Evolutionary conservation across 2,797 vertebrate species (phyloP), one percentile per base, ranked within the genome.

Genomic region (Macrochelys suwanniensis): DNA sequence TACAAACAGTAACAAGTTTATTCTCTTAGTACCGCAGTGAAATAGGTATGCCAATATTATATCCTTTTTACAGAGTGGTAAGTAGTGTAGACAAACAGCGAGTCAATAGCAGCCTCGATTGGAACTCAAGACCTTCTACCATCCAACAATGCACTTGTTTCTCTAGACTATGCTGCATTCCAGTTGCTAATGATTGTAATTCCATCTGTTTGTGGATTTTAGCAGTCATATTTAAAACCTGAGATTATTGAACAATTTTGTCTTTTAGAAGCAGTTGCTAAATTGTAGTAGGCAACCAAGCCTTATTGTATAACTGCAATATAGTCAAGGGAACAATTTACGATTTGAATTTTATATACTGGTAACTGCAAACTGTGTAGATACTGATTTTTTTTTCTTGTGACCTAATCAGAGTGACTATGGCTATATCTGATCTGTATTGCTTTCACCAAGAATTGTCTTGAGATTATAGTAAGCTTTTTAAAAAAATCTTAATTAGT

Each of bases 401-500:
- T 71, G 68, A 71, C 68, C 21, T 71, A 71, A 71, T 71, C 68
- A 42, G 21, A 71, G 68, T 97, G 94, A 95, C 93, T 95, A 88
- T 97, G 96, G 96, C 95, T 96, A 96, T 97, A 97, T 97, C 94
- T 95, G 95, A 92, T 97, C 84, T 4, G 88, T 95, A 95, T 79
- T 89, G 91, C 92, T 94, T 94, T 97, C 92, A 87, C 95, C 86
- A 96, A 74, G 92, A 96, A 97, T 94, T 95, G 49, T 93, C 95
- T 96, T 91, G 96, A 92, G 97, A 95, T 49, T 37, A 28, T 84
- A 89, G 71, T 80, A 89, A 95, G 50, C 26, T 80, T 80, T 94
- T 92, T 80, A 49, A 49, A 47, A 47, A 47, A 49, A 93, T 57
- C 88, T 96, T 96, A 94, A 97, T 97, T 97, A 97, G 94, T 96